Conservation (phyloP, 2,888 invertebrate genomes). For the Mesorhabditis belari region DNA sequence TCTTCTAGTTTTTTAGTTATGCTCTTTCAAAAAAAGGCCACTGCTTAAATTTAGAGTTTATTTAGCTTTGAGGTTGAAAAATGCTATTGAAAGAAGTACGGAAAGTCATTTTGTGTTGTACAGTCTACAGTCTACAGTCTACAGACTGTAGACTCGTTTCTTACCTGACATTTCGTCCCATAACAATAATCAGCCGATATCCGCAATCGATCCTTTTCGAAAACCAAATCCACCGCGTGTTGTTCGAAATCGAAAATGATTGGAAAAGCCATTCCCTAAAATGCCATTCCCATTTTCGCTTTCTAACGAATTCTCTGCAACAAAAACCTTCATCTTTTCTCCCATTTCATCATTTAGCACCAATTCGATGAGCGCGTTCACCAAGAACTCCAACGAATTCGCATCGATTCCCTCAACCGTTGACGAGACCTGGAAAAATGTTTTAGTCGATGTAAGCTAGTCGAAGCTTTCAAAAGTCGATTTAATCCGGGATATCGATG, state of each 20-base stretch:
- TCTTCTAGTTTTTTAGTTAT: too few species aligned
- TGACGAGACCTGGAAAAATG: constrained; percentile 27
- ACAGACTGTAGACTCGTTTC: too few species aligned
- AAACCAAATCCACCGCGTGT: constrained; percentile 30
- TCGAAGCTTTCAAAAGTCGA: too few species aligned
- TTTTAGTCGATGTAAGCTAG: too few species aligned
- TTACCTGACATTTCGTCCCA: neutral
- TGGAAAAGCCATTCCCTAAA: constrained; percentile 42
- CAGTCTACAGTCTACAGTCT: too few species aligned
- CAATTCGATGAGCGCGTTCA: constrained; percentile 49
- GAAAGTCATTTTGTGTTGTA: too few species aligned
- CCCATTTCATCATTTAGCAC: constrained; percentile 51
- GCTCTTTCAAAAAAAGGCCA: too few species aligned
- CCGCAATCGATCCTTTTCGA: constrained; percentile 40
- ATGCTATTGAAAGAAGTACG: too few species aligned
- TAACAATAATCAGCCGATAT: neutral
- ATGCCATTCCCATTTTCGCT: neutral
- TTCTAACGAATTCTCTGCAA: neutral
- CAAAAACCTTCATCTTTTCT: constrained; percentile 43
- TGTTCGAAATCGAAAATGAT: constrained; percentile 51
- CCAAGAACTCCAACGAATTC: constrained; percentile 47
- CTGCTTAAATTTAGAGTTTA: too few species aligned
- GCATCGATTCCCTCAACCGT: constrained; percentile 50
- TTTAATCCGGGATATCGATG: too few species aligned
- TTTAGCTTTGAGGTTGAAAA: too few species aligned